Base-by-base conservation (phyloP, 2,888 invertebrate species). In the Pharmacophagus antenor region DNA sequence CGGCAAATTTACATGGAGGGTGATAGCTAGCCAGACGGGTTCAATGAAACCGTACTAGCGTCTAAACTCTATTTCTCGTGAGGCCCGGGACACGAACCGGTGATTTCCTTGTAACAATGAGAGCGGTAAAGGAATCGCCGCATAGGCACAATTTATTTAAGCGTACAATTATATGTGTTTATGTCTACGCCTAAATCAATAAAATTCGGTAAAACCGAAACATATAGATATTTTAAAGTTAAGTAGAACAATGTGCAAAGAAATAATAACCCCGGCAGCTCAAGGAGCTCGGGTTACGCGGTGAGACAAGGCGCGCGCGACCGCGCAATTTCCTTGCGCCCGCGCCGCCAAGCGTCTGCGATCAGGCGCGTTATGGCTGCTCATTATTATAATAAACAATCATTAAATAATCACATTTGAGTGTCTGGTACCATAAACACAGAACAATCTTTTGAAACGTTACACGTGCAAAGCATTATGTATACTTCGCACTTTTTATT, bases 231-330 rank as follows among this genome's bases (percentile, higher is more conserved):
- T 27, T 7, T 27, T 27, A 27, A 8, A 51, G n/a, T n/a, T n/a
- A n/a, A 42, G 41, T 60, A 60, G 55, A 60, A 55, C 50, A 55
- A 60, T 52, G 64, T 59, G 64, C 63, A 65, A 62, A 63, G 63
- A 65, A 62, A 62, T 56, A 63, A 65, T 64, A 64, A 61, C 60
- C 58, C 63, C 62, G 52, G 62, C 63, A 48, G 58, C 41, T 17
- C 65, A 46, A 61, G 51, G 69, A 76, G 65, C 69, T 87, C 85
- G 74, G 66, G 74, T 88, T 86, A 80, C 85, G 84, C 81, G 82
- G 85, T 80, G 67, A 66, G 63, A 62, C 66, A 71, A 77, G 80
- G 83, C 79, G 84, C 80, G 84, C 84, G 82, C 83, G 76, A 78
- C 77, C 78, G 81, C 84, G 80, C 83, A 84, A 85, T 87, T 84